Evolutionary conservation across 1,140 invertebrate genomes (phyloP).

Genomic region (Lucilia cuprina): DNA sequence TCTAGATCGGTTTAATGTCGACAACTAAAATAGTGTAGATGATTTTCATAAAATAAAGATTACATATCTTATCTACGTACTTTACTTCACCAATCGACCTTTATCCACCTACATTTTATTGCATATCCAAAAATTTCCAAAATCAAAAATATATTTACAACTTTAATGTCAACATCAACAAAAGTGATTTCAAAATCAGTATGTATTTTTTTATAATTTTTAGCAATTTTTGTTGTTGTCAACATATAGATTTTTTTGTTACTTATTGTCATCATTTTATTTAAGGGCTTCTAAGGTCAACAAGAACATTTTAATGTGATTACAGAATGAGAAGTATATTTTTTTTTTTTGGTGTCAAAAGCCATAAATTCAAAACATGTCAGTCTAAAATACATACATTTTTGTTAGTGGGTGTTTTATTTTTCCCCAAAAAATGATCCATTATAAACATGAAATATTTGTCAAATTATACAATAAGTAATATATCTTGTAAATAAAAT

Average conservation of each 20-base stretch:
- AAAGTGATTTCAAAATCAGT: too few relatives aligned
- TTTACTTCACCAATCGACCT: too few relatives aligned
- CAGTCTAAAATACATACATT: not conserved
- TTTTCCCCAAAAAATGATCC: not conserved
- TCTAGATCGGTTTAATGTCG: too few relatives aligned
- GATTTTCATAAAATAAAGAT: too few relatives aligned
- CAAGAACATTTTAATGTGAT: not conserved
- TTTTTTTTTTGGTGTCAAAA: not conserved
- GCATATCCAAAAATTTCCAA: too few relatives aligned
- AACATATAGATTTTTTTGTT: not conserved
- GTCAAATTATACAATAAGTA: not conserved
- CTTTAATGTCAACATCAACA: too few relatives aligned
- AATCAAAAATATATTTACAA: too few relatives aligned
- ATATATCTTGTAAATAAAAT: not conserved
- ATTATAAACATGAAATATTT: not conserved
- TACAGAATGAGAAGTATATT: not conserved
- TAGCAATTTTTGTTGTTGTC: not conserved
- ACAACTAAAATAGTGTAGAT: too few relatives aligned
- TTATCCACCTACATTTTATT: too few relatives aligned
- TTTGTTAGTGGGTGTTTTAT: not conserved
- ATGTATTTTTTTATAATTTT: not conserved
- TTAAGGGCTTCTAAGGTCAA: not conserved
- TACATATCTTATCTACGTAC: too few relatives aligned
- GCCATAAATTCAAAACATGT: not conserved
- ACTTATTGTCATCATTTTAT: not conserved